These are phyloP conservation scores for Solen grandis DNA, from an alignment of 1,140 invertebrate species.

Conservation along the genomic window DNA sequence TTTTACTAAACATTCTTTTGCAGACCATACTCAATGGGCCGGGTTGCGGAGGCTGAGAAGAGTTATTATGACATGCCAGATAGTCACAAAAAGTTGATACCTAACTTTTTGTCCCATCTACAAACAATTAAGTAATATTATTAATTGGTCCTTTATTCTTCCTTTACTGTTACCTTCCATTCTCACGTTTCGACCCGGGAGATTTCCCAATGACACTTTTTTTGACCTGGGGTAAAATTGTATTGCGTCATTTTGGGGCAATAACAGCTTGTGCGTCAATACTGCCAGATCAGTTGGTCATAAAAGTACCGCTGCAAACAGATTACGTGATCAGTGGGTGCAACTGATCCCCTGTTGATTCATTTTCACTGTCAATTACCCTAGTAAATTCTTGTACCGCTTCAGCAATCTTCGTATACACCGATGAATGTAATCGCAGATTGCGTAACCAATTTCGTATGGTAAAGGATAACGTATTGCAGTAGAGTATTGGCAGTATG, in stretches of 20 bases:
- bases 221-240: not conserved
- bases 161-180: not conserved
- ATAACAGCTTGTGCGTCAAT: not conserved
- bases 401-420: too few species aligned
- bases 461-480: too few species aligned
- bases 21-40: conserved; percentile 80
- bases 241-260: not conserved
- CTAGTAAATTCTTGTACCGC: too few species aligned
- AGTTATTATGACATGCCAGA: conserved; percentile 88
- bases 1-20: conserved; percentile 60
- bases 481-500: too few species aligned
- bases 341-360: too few species aligned
- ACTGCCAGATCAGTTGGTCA: too few species aligned
- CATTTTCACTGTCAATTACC: too few species aligned
- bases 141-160: not conserved
- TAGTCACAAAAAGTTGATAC: conserved; percentile 88
- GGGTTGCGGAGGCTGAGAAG: conserved; percentile 88
- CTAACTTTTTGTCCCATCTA: conserved; percentile 89
- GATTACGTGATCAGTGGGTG: not conserved
- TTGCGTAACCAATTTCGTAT: too few species aligned
- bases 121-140: conserved; percentile 85
- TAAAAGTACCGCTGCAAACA: not conserved
- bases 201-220: too few species aligned
- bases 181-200: not conserved
- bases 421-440: too few species aligned